Conservation (phyloP, 2,888 invertebrate genomes). For the Leptinotarsa peninsularis region DNA sequence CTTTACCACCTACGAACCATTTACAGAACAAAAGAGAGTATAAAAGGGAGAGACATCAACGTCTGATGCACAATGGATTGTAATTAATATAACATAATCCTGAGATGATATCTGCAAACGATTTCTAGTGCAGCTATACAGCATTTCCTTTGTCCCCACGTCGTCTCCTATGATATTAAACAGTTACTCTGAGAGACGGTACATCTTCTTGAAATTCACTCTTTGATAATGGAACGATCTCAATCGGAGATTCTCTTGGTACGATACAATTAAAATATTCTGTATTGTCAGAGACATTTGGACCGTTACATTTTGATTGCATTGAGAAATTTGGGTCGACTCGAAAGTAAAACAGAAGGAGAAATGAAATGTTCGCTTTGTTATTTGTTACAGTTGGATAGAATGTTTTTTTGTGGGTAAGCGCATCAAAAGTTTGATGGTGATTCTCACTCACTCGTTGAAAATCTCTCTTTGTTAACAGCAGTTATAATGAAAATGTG, state of each 20-base stretch:
- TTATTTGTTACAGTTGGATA: too few relatives aligned
- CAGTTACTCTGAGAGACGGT: constrained; percentile 24
- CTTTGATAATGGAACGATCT: constrained; percentile 13
- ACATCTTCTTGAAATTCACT: constrained; percentile 23
- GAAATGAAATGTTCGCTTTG: too few relatives aligned
- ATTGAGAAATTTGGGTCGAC: constrained; percentile 7
- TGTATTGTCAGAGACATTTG: constrained; percentile 13
- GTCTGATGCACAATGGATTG: constrained; percentile 49
- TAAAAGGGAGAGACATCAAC: constrained; percentile 49
- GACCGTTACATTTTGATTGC: constrained; percentile 17
- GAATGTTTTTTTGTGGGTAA: too few relatives aligned
- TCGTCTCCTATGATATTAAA: constrained; percentile 36
- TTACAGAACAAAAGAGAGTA: constrained; percentile 27
- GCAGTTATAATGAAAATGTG: too few relatives aligned
- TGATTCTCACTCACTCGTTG: too few relatives aligned
- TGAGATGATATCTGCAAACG: constrained; percentile 48
- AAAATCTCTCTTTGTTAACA: too few relatives aligned
- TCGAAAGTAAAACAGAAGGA: neutral
- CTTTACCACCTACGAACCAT: constrained; percentile 8
- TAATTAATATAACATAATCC: constrained; percentile 53
- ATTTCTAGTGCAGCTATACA: constrained; percentile 41
- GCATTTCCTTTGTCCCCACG: constrained; percentile 39
- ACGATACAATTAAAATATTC: constrained; percentile 2
- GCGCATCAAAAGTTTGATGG: too few relatives aligned
- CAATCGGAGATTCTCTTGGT: neutral